A percentile compares a stretch with the other conserved stretches of the same genome.
Conservation (phyloP, 1,140 invertebrate genomes). For the Cotesia glomerata region DNA sequence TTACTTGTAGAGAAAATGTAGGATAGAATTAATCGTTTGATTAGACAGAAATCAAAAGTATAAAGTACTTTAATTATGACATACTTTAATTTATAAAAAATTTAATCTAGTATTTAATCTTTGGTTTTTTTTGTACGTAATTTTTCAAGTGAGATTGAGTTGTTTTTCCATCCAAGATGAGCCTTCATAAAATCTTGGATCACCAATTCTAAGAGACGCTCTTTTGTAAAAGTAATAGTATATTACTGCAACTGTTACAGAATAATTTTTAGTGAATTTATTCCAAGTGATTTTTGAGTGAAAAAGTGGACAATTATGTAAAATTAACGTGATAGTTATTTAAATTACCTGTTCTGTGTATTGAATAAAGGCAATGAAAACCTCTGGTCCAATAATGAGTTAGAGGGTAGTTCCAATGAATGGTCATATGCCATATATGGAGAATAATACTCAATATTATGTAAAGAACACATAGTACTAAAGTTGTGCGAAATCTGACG, state of each 20-base stretch:
- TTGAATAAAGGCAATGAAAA: conserved; percentile 67
- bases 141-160: conserved; percentile 43
- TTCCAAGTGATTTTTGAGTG: not conserved
- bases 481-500: conserved; percentile 67
- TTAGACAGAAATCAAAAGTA: too few species aligned
- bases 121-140: conserved; percentile 16
- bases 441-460: conserved; percentile 65
- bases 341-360: conserved; percentile 68
- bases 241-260: conserved; percentile 70
- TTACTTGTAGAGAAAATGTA: too few species aligned
- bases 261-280: conserved; percentile 12
- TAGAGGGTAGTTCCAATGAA: conserved; percentile 64
- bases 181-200: conserved; percentile 77
- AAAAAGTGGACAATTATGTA: not conserved
- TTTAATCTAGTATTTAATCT: conserved; percentile 9
- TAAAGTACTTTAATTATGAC: too few species aligned
- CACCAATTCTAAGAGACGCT: conserved; percentile 72
- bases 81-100: not conserved
- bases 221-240: conserved; percentile 80
- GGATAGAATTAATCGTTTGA: too few species aligned
- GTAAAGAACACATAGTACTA: conserved; percentile 66
- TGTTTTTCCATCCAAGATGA: conserved; percentile 73
- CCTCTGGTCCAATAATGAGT: conserved; percentile 63
- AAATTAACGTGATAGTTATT: not conserved
- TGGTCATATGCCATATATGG: conserved; percentile 67